phyloP scores from a whole-genome alignment of 2,888 invertebrate genomes.

The Drosophila peninsularis region DNA sequence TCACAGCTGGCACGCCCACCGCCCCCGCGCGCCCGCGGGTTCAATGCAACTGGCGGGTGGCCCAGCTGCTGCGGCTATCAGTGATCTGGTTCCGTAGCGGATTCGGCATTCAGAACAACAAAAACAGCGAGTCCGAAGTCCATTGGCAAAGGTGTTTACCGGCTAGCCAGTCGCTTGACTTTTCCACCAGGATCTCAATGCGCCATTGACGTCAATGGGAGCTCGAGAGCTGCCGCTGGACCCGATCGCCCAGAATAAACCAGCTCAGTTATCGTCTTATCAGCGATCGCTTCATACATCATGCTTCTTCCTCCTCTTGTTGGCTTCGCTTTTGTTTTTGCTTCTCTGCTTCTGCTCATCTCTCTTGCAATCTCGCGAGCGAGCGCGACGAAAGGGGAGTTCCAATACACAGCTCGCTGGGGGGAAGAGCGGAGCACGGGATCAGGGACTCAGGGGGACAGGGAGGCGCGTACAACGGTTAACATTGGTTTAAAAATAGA shows the following conservation, averaged over 20 bases:
- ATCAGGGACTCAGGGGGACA: no score
- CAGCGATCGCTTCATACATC: conserved; percentile 32
- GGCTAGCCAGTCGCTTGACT: conserved; percentile 55
- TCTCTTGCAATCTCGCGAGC: neutral
- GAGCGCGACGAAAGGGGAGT: conserved; percentile 7
- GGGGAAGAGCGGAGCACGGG: neutral
- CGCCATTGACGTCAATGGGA: conserved; percentile 69
- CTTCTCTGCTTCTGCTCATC: conserved; percentile 27
- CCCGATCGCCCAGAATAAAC: conserved; percentile 31
- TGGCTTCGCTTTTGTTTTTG: conserved; percentile 18
- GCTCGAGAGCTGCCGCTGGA: conserved; percentile 12
- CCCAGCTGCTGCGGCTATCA: conserved; percentile 22
- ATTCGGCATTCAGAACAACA: conserved; percentile 13
- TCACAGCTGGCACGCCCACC: conserved; percentile 24
- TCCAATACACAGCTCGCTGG: neutral
- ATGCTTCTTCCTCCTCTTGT: neutral
- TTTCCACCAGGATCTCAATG: conserved; percentile 68
- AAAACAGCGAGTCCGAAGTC: conserved; percentile 57
- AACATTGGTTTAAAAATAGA: conserved; percentile 11
- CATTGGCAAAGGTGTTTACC: conserved; percentile 71
- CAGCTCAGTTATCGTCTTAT: conserved; percentile 44
- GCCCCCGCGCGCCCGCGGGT: neutral
- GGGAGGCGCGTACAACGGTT: neutral
- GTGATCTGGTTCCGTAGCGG: conserved; percentile 14
- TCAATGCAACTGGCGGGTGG: conserved; percentile 8